phyloP scores from a whole-genome alignment of 2,797 vertebrate species.

The Sebastes jordani region DNA sequence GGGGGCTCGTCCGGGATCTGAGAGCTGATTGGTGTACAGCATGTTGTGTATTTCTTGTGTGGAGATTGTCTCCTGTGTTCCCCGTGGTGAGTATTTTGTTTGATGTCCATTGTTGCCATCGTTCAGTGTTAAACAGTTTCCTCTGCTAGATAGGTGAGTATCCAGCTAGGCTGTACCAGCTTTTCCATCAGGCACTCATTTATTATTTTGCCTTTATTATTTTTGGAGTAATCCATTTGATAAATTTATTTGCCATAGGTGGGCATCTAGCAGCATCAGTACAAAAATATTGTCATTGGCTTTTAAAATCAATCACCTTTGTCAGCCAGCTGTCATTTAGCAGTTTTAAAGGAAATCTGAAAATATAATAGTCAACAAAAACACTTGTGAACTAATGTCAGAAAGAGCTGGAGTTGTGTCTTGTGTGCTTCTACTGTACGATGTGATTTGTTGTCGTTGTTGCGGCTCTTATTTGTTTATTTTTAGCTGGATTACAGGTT shows the following conservation, averaged over 20 bases:
- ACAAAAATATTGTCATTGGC: no score
- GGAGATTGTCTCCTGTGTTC: no score
- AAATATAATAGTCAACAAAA: neutral
- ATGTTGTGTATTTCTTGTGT: no score
- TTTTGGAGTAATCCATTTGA: no score
- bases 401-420: neutral
- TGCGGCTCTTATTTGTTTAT: slow-evolving; percentile 29
- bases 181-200: no score
- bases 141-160: no score
- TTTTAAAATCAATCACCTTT: neutral
- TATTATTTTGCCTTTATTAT: neutral
- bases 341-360: neutral
- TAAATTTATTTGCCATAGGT: neutral
- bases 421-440: neutral
- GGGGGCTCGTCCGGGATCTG: no score
- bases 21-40: no score
- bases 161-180: no score
- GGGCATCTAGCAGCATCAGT: neutral
- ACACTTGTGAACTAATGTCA: neutral
- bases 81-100: no score
- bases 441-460: slow-evolving; percentile 8
- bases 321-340: neutral
- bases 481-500: slow-evolving; percentile 43
- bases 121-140: neutral
- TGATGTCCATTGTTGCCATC: no score